Evolutionary conservation across 2,888 invertebrate species (phyloP), one percentile per base, ranked within the genome.

Genomic region (Cordylochernes scorpioides): DNA sequence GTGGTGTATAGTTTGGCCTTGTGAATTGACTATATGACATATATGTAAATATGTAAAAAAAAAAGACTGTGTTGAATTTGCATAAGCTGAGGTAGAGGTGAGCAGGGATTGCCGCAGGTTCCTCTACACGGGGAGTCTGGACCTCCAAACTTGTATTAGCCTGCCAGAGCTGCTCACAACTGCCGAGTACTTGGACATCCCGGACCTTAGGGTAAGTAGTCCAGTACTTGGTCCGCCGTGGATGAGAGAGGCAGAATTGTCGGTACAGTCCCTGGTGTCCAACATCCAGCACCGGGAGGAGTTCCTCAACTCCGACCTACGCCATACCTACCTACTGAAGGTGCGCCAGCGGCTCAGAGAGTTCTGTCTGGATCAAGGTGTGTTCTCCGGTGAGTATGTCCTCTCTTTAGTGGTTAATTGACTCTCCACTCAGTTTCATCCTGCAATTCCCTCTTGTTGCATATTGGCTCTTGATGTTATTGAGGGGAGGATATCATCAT

Each of bases 121-220:
- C 49, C 67, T 82, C 30, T 88, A 88, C 58, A 77, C 80, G 1
- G 84, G 84, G 26, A 64, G 67, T 24, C 56, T 82, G 39, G 77
- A 77, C 50, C 64, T 66, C 41, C 64, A 67, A 40, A 68, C 68
- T 42, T 67, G 70, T 44, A 71, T 29, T 22, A 77, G 30, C 26
- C 31, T 42, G 25, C 40, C 47, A 71, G 82, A 84, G 57, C 68
- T 80, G 32, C 65, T 71, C 40, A 73, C 75, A 51, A 77, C 78
- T 22, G 80, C 84, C 19, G 78, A 82, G 49, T 64, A 82, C 43
- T 61, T 88, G 41, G 77, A 80, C 47, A 63, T 86, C 50, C 71
- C 71, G 25, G 75, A 82, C 53, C 57, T 88, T 42, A 63, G 68
- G 36, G 64, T 72, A 46, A 63, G 73, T 41, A 64, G 4, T 22